phyloP scores from a whole-genome alignment of 2,888 invertebrate genomes.

The Drepanosiphum platanoidis region DNA sequence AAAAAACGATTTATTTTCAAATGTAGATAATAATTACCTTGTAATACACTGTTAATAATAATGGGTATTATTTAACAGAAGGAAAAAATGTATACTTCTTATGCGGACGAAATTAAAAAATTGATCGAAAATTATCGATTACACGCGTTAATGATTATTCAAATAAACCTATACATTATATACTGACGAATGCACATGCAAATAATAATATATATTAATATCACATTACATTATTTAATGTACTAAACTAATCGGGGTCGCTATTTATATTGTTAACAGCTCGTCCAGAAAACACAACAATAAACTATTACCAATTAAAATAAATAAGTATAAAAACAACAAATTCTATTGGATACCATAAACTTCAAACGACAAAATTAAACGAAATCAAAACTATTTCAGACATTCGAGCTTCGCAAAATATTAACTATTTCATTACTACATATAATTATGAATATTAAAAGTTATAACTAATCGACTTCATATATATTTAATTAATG shows the following conservation, averaged over 20 bases:
- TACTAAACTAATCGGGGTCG: not conserved
- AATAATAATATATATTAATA: not conserved
- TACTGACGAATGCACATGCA: not conserved
- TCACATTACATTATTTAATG: not conserved
- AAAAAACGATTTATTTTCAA: not conserved
- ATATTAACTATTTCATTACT: not conserved
- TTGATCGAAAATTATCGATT: not conserved
- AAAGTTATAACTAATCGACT: not conserved
- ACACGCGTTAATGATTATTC: not conserved
- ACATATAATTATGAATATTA: not conserved
- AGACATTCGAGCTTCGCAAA: not conserved
- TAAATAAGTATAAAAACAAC: not conserved
- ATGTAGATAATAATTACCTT: slow-evolving; percentile 23
- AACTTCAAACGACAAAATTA: not conserved
- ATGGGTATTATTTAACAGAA: not conserved
- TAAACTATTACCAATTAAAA: not conserved
- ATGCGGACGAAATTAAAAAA: not conserved
- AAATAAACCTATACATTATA: not conserved
- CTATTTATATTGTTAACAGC: not conserved
- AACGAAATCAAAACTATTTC: not conserved
- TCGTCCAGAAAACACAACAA: not conserved
- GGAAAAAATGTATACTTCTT: not conserved
- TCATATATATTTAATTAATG: not conserved
- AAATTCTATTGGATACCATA: not conserved
- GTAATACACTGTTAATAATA: slow-evolving; percentile 6